phyloP scores from a whole-genome alignment of 1,140 invertebrate genomes.

The Holotrichia oblita region DNA sequence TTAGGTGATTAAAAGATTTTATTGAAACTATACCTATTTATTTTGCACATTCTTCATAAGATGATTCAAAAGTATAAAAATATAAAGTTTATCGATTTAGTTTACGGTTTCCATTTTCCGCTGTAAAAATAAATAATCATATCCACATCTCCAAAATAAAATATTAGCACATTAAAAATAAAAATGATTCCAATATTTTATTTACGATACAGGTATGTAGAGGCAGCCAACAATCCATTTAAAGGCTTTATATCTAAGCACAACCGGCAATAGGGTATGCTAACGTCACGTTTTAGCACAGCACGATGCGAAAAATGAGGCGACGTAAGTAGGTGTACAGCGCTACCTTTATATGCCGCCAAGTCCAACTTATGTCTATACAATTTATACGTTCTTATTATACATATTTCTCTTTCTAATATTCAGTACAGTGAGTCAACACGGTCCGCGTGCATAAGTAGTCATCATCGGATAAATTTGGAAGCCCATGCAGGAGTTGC shows the following conservation, averaged over 20 bases:
- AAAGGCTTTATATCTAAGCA: neutral
- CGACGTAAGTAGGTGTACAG: neutral
- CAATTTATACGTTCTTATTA: neutral
- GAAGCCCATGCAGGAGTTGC: neutral
- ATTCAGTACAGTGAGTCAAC: neutral
- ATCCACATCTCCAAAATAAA: too few relatives aligned
- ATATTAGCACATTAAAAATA: too few relatives aligned
- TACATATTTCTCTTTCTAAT: neutral
- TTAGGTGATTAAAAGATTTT: too few relatives aligned
- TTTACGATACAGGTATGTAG: neutral
- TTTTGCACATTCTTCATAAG: too few relatives aligned
- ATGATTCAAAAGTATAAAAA: too few relatives aligned
- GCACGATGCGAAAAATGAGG: neutral
- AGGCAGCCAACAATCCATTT: neutral
- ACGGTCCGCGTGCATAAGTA: neutral
- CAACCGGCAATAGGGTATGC: neutral
- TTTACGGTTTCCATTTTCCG: too few relatives aligned
- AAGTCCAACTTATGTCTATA: too few relatives aligned
- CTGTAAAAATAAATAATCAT: too few relatives aligned
- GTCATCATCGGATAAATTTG: slow-evolving; percentile 20
- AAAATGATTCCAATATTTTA: too few relatives aligned
- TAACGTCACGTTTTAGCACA: neutral
- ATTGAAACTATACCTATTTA: too few relatives aligned
- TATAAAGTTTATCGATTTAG: too few relatives aligned
- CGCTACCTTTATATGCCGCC: neutral